Percentiles rank a stretch among this genome's conserved stretches.
Conservation (phyloP, 2,888 invertebrate species). For the Zaprionus obscuricornis region DNA sequence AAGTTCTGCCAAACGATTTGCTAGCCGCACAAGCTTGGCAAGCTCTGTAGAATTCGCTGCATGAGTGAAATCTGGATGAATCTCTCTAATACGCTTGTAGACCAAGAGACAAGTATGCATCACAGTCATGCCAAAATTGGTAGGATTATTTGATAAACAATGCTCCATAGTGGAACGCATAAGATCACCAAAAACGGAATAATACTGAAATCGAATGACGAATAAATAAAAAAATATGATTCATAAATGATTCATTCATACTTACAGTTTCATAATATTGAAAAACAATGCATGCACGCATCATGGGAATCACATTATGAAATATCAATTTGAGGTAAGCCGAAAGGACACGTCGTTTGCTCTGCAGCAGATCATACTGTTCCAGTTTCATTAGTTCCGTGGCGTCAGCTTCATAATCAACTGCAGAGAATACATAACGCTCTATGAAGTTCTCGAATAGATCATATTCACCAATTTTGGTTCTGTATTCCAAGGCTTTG, state of each 20-base stretch:
- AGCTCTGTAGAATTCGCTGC: slow-evolving; percentile 26
- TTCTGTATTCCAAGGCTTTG: slow-evolving; percentile 17
- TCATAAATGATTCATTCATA: fast-evolving
- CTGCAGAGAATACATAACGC: slow-evolving; percentile 12
- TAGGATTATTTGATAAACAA: slow-evolving; percentile 28
- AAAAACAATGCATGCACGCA: slow-evolving; percentile 37
- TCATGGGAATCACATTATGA: slow-evolving; percentile 45
- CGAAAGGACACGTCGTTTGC: slow-evolving; percentile 36
- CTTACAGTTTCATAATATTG: slow-evolving; percentile 48
- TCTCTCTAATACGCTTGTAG: slow-evolving; percentile 17
- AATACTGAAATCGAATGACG: slow-evolving; percentile 11
- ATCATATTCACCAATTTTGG: slow-evolving; percentile 26
- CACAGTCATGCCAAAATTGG: slow-evolving; percentile 60
- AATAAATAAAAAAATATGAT: too few species aligned
- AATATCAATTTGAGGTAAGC: slow-evolving; percentile 51
- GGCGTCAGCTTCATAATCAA: neutral
- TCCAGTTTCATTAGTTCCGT: neutral
- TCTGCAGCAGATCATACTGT: slow-evolving; percentile 5
- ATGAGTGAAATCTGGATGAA: neutral
- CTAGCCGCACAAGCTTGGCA: slow-evolving; percentile 26
- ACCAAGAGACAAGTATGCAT: slow-evolving; percentile 48
- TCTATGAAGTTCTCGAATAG: slow-evolving; percentile 37
- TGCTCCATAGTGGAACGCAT: slow-evolving; percentile 43
- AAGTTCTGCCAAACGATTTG: slow-evolving; percentile 27
- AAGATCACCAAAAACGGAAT: slow-evolving; percentile 48